phyloP scores from a whole-genome alignment of 1,140 invertebrate species.

The Arion vulgaris region DNA sequence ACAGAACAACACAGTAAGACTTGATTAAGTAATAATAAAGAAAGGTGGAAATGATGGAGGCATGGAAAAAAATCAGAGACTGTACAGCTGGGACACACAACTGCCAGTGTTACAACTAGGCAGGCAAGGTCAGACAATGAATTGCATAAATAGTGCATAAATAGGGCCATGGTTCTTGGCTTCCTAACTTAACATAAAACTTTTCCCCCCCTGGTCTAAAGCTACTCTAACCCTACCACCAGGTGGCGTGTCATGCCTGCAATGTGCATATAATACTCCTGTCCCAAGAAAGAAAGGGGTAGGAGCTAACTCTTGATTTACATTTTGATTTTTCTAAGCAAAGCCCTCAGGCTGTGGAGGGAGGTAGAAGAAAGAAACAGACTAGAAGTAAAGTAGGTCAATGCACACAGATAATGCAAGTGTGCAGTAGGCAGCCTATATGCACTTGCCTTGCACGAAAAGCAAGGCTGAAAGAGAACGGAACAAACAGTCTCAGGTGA shows the following conservation, averaged over 20 bases:
- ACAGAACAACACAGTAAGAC: background rate
- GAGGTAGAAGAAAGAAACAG: background rate
- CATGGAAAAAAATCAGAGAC: background rate
- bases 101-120: background rate
- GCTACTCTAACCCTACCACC: background rate
- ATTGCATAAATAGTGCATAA: conserved; percentile 13
- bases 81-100: background rate
- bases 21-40: background rate
- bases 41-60: background rate
- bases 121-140: conserved; percentile 10
- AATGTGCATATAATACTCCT: background rate
- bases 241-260: background rate
- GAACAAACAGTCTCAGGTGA: background rate
- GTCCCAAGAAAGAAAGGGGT: background rate
- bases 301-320: background rate
- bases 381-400: conserved; percentile 8
- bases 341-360: background rate
- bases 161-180: conserved; percentile 4
- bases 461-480: background rate
- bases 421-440: background rate
- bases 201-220: background rate
- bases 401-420: background rate
- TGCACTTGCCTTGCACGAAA: background rate
- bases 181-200: background rate
- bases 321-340: background rate